These are phyloP conservation scores for Apodemus sylvaticus DNA, from an alignment of 2,113 vertebrate species.

Conservation along the genomic window DNA sequence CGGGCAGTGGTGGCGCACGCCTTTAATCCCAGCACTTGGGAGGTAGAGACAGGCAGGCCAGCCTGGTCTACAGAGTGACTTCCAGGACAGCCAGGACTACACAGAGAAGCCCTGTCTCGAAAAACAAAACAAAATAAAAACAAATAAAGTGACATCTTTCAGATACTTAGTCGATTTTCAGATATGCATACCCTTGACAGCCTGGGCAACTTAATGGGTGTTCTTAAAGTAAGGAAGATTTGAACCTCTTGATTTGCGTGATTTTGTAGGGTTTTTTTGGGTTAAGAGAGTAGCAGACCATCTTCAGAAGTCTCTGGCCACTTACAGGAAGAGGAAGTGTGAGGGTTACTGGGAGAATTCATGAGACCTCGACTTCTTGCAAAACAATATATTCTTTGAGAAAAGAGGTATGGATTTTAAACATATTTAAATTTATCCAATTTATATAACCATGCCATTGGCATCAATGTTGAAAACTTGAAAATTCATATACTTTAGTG, in stretches of 20 bases:
- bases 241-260: neutral
- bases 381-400: conserved; percentile 23
- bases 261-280: neutral
- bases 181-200: neutral
- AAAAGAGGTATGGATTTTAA: conserved; percentile 39
- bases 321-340: neutral
- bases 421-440: conserved; percentile 48
- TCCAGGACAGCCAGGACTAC: no score
- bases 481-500: conserved; percentile 55
- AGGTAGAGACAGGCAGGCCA: no score
- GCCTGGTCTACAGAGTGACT: no score
- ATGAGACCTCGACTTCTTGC: neutral
- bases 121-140: no score
- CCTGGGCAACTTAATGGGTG: neutral
- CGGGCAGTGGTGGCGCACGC: no score
- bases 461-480: conserved; percentile 34
- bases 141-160: neutral
- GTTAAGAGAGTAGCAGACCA: neutral
- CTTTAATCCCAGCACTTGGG: no score
- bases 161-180: neutral
- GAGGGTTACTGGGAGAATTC: neutral
- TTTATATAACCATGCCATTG: neutral
- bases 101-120: no score
- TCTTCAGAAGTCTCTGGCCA: neutral
- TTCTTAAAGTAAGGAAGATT: neutral